Base-by-base conservation (phyloP, 2,888 invertebrate genomes). In the Barypeithes pellucidus region DNA sequence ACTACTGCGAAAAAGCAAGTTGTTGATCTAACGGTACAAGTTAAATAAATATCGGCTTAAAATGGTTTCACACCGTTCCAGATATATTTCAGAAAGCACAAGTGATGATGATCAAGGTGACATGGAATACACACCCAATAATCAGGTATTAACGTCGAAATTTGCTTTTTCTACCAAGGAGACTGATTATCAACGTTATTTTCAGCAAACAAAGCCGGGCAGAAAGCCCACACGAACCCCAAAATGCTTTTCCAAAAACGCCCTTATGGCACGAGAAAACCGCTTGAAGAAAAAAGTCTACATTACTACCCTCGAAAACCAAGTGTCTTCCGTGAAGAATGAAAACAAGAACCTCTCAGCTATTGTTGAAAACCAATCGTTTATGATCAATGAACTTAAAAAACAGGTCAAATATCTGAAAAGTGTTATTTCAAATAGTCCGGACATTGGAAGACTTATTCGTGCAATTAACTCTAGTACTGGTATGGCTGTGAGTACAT, bases 251-350 rank as follows among this genome's bases (percentile, higher is more conserved):
- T 87, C 88, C 9, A 86, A 88, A 76, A 91, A 91, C 82, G 91
- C 91, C 0, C 79, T 90, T 36, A 87, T 90, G 84, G 91, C 91
- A 0, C 85, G 91, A 2, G 89, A 90, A 79, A 91, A 91, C 80
- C 87, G 91, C 1, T 86, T 88, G 1, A 88, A 87, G 52, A 91
- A 91, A 79, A 91, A 91, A 80, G 86, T 88, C 36, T 89, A 91
- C 78, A 78, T 91, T 18, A 87, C 89, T 70, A 86, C 85, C 14
- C 84, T 91, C 14, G 91, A 91, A 80, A 85, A 83, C 29, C 87
- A 89, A 75, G 80, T 90, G 0, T 78, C 83, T 0, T 80, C 83
- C 11, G 84, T 88, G 33, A 87, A 86, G 47, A 80, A 79, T 8
- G 87, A 87, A 24, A 90, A 89, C 78, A 85, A 85, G 68, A 86